Conservation (phyloP, 2,888 invertebrate genomes). For the Chaetogeoica ovagalla region DNA sequence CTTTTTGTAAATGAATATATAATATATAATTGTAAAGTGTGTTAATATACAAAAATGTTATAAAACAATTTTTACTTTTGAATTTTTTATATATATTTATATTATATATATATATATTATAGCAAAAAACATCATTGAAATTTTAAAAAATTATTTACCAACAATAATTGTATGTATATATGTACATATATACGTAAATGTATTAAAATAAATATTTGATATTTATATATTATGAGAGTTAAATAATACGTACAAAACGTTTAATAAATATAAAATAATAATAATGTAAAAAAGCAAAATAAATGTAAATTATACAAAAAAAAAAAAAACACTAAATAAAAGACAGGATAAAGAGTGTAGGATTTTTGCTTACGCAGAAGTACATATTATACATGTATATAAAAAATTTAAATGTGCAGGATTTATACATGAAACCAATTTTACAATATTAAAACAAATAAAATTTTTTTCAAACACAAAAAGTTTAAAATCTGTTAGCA, state of each 20-base stretch:
- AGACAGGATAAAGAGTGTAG: slow-evolving; percentile 46
- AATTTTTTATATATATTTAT: background rate
- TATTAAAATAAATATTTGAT: slow-evolving; percentile 45
- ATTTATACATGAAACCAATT: slow-evolving; percentile 40
- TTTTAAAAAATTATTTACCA: slow-evolving; percentile 33
- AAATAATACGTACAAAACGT: slow-evolving; percentile 41
- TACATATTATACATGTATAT: slow-evolving; percentile 46
- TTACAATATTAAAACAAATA: slow-evolving; percentile 40
- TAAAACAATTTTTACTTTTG: slow-evolving; percentile 46
- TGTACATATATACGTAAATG: slow-evolving; percentile 8
- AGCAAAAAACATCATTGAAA: slow-evolving; percentile 36
- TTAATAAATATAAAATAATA: slow-evolving; percentile 49
- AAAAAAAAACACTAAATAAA: slow-evolving; percentile 41
- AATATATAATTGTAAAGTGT: slow-evolving; percentile 34
- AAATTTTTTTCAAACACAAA: slow-evolving; percentile 6
- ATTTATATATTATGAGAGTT: slow-evolving; percentile 45
- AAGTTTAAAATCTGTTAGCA: slow-evolving; percentile 29
- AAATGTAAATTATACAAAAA: slow-evolving; percentile 47
- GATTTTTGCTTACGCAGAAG: slow-evolving; percentile 48
- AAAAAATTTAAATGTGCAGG: slow-evolving; percentile 44
- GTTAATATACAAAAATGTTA: slow-evolving; percentile 26
- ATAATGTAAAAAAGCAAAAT: slow-evolving; percentile 47
- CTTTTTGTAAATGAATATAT: slow-evolving; percentile 2
- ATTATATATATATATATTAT: background rate
- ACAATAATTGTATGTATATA: slow-evolving; percentile 12